Conservation (phyloP, 2,113 vertebrate species). For the Recurvirostra avosetta region DNA sequence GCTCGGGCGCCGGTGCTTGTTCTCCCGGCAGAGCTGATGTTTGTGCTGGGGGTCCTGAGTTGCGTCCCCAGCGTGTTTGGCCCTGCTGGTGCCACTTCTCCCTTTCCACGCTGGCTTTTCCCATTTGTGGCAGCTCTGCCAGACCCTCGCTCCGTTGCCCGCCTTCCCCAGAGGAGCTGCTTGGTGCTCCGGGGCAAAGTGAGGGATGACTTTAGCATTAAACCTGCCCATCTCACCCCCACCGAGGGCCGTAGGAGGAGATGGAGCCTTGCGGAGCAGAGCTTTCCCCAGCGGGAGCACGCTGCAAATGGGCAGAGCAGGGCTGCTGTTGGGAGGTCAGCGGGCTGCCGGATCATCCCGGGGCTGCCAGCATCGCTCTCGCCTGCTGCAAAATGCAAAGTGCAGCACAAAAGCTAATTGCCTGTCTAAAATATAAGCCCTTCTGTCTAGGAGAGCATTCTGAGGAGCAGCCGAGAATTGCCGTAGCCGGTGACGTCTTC, state of each 20-base stretch:
- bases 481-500: not conserved
- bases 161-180: not conserved
- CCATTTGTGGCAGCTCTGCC: not conserved
- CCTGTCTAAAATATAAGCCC: not conserved
- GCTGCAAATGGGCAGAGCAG: too few relatives aligned
- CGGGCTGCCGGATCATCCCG: not conserved
- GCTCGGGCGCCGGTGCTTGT: rapidly evolving
- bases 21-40: not conserved
- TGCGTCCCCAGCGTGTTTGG: not conserved
- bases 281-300: not conserved
- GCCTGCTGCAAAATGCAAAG: not conserved
- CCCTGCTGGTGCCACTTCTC: not conserved
- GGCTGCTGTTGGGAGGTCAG: not conserved
- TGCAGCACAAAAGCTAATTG: not conserved
- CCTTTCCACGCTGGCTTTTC: not conserved
- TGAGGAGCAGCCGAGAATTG: not conserved
- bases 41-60: not conserved
- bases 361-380: not conserved
- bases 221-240: not conserved
- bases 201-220: not conserved
- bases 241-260: not conserved
- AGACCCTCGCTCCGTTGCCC: not conserved
- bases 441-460: not conserved
- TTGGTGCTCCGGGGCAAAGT: not conserved
- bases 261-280: not conserved